Evolutionary conservation across 2,113 vertebrate species (phyloP), one percentile per base, ranked within the genome.

Genomic region (Gymnogyps californianus): DNA sequence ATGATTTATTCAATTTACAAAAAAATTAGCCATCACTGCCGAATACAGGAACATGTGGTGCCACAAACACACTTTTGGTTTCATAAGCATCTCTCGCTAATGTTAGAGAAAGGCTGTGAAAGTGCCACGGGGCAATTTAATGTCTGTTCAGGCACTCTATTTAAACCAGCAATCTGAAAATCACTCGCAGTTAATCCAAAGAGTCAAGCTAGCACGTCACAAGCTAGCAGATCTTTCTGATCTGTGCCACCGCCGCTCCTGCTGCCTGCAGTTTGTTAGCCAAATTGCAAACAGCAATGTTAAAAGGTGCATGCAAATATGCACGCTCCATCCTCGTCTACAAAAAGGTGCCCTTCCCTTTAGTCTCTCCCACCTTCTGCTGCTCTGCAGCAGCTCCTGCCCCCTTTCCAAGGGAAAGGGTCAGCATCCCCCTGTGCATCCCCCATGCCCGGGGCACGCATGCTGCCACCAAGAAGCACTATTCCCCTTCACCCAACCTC

Each of bases 1-100:
- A 98, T 98, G 97, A 98, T 98, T 98, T 98, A 98, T 98, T 98
- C 96, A 92, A 98, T 98, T 98, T 97, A 97, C 97, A 97, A 98
- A 98, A 98, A 98, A 98, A 97, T 94, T 92, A 97, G 96, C 96
- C 96, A 93, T 96, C 89, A 14, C 42, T 84, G 96, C 94, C 64
- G 52, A 97, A 97, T 10, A 77, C 44, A 81, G 82, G 91, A 92
- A 96, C 97, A 96, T 55, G 98, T 87, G 95, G 93, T 82, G 90
- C 87, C 95, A 94, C 88, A 91, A 62, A 95, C 70, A 87, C 93
- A 76, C 75, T 91, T 98, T 96, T 80, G 92, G 86, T 92, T 75
- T 67, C 82, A 34, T n/a, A 79, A 85, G 74, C n/a, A 67, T 71
- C 69, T 82, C 89, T 85, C 8, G 0, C 64, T 38, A 47, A 31